phyloP scores from a whole-genome alignment of 2,113 vertebrate species.

The Eonycteris spelaea region DNA sequence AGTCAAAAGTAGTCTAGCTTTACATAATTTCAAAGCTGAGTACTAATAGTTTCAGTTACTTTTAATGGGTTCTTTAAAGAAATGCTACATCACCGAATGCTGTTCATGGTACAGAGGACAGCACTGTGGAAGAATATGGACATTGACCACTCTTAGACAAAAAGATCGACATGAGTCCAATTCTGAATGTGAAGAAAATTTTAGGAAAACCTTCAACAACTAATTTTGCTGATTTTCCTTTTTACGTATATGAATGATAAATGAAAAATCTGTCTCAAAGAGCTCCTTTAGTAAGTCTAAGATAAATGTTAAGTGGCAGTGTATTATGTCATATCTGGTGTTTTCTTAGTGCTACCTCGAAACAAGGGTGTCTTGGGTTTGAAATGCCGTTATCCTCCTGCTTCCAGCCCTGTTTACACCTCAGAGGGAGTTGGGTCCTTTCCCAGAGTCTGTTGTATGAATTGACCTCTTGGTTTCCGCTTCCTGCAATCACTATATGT shows the following conservation, averaged over 20 bases:
- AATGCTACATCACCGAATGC: not conserved
- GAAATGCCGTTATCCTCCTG: not conserved
- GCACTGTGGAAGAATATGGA: not conserved
- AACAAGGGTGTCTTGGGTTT: constrained; percentile 11
- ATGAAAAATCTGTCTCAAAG: not conserved
- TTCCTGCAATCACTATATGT: not conserved
- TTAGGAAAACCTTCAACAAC: constrained; percentile 29
- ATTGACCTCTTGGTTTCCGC: not conserved
- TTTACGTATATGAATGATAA: constrained; percentile 9
- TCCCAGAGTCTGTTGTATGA: constrained; percentile 28
- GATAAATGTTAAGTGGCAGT: constrained; percentile 12
- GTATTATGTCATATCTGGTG: not conserved
- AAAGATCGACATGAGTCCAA: not conserved
- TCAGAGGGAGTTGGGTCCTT: constrained; percentile 26
- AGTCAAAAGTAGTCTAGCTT: constrained; percentile 32
- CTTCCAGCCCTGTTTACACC: not conserved
- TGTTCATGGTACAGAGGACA: not conserved
- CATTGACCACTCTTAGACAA: not conserved
- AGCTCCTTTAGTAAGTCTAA: not conserved
- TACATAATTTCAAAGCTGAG: constrained; percentile 24
- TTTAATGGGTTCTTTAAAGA: constrained; percentile 10
- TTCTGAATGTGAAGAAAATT: constrained; percentile 8
- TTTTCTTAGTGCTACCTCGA: constrained; percentile 22
- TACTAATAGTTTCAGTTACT: not conserved
- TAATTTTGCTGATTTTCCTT: constrained; percentile 41